Conservation (phyloP, 2,113 vertebrate genomes). For the Carettochelys insculpta region DNA sequence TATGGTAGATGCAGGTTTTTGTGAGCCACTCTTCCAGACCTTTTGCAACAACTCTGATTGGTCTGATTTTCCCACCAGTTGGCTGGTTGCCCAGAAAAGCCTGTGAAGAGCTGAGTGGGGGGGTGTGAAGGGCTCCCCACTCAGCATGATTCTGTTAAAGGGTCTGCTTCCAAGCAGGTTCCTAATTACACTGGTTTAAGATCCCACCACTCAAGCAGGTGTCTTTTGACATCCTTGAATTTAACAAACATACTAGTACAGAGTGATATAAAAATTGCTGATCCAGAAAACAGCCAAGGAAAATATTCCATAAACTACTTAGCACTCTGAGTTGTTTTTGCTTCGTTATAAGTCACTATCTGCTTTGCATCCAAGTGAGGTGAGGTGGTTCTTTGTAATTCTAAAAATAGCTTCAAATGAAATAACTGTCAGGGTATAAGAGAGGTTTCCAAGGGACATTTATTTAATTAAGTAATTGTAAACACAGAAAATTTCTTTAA, state of each 20-base stretch:
- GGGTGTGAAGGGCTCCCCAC: slow-evolving; percentile 48
- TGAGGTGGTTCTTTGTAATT: background rate
- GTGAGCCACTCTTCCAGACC: slow-evolving; percentile 9
- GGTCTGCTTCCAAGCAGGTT: slow-evolving; percentile 43
- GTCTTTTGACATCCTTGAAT: slow-evolving; percentile 48
- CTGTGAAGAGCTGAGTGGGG: slow-evolving; percentile 39
- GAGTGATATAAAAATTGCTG: background rate
- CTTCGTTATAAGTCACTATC: background rate
- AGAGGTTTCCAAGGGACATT: background rate
- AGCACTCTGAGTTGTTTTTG: background rate
- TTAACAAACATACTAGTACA: slow-evolving; percentile 23
- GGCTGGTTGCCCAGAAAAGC: slow-evolving; percentile 58
- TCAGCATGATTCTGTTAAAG: slow-evolving; percentile 33
- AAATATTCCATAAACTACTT: background rate
- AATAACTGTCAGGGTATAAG: slow-evolving; percentile 5
- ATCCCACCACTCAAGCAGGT: background rate
- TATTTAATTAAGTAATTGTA: slow-evolving; percentile 39
- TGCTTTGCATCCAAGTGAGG: background rate
- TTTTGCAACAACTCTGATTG: background rate
- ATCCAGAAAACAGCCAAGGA: background rate
- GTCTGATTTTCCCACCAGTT: slow-evolving; percentile 30
- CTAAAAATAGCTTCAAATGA: slow-evolving; percentile 25
- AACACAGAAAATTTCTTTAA: background rate
- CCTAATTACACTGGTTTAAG: slow-evolving; percentile 49
- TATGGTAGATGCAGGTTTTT: background rate